phyloP scores from a whole-genome alignment of 2,113 vertebrate genomes.

The Cryptoleucopteryx plumbea region DNA sequence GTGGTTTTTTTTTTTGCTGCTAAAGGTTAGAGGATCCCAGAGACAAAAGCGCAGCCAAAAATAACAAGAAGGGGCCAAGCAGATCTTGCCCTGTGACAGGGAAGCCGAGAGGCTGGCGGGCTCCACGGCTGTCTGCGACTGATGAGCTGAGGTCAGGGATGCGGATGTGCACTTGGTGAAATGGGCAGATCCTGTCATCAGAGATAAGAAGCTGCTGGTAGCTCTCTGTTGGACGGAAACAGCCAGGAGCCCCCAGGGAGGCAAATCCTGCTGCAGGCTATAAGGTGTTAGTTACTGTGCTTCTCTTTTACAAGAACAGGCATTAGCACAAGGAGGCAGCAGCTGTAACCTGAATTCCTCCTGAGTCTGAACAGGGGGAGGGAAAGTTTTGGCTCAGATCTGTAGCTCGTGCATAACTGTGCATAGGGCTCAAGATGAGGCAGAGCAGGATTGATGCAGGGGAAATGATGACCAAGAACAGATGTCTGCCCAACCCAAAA shows the following conservation, averaged over 20 bases:
- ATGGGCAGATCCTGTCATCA: fast-evolving
- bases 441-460: neutral
- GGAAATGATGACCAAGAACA: neutral
- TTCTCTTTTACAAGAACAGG: neutral
- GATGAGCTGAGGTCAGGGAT: neutral
- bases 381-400: neutral
- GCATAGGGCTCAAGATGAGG: neutral
- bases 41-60: conserved; percentile 41
- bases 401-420: neutral
- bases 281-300: neutral
- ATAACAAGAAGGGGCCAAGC: neutral
- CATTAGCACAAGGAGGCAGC: neutral
- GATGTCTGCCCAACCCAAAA: neutral
- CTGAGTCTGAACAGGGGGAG: neutral
- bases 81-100: neutral
- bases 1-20: conserved; percentile 3
- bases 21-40: conserved; percentile 23
- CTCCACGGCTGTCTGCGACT: fast-evolving
- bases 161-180: neutral
- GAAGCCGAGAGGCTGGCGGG: neutral
- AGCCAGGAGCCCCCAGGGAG: neutral
- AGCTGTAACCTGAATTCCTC: neutral
- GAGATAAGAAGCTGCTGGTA: neutral
- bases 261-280: neutral
- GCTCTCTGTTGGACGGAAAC: neutral